Conservation (phyloP, 2,797 vertebrate species). For the Pangasius larnaudii region DNA sequence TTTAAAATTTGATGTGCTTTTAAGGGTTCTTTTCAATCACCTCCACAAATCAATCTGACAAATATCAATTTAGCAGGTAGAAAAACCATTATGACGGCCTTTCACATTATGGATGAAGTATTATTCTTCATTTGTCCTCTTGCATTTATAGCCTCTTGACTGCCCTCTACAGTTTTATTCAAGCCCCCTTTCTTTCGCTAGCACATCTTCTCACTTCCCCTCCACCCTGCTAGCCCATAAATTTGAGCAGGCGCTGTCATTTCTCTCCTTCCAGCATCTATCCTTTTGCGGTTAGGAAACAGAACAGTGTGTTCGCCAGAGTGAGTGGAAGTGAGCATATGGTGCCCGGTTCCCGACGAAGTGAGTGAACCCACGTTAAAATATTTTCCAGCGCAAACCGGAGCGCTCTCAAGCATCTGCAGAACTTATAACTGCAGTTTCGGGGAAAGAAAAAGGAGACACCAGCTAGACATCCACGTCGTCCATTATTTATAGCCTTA, state of each 20-base stretch:
- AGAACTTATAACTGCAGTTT: slow-evolving; percentile 26
- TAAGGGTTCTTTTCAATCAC: slow-evolving; percentile 28
- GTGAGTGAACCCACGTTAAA: slow-evolving; percentile 34
- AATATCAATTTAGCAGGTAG: slow-evolving; percentile 26
- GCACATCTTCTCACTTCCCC: slow-evolving; percentile 15
- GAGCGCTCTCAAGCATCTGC: slow-evolving; percentile 8
- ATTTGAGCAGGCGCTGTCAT: slow-evolving; percentile 46
- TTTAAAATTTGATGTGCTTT: slow-evolving; percentile 34
- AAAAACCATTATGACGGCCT: slow-evolving; percentile 25
- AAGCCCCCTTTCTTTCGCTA: slow-evolving; percentile 55
- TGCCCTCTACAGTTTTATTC: slow-evolving; percentile 60
- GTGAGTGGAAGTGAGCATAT: slow-evolving; percentile 29
- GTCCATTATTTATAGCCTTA: slow-evolving; percentile 8
- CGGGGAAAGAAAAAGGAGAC: not conserved
- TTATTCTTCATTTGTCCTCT: slow-evolving; percentile 49
- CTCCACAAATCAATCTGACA: slow-evolving; percentile 40
- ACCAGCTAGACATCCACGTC: not conserved
- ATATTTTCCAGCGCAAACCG: slow-evolving; percentile 22
- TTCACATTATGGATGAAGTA: slow-evolving; percentile 28
- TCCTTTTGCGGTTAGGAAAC: slow-evolving; percentile 24
- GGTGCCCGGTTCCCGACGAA: not conserved
- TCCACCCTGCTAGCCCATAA: slow-evolving; percentile 40
- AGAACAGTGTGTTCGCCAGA: slow-evolving; percentile 37
- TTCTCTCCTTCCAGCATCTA: slow-evolving; percentile 54
- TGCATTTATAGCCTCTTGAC: slow-evolving; percentile 53